Percentiles rank a stretch among this genome's conserved stretches.
phyloP scores from a whole-genome alignment of 2,113 vertebrate species.

The Cololabis saira region DNA sequence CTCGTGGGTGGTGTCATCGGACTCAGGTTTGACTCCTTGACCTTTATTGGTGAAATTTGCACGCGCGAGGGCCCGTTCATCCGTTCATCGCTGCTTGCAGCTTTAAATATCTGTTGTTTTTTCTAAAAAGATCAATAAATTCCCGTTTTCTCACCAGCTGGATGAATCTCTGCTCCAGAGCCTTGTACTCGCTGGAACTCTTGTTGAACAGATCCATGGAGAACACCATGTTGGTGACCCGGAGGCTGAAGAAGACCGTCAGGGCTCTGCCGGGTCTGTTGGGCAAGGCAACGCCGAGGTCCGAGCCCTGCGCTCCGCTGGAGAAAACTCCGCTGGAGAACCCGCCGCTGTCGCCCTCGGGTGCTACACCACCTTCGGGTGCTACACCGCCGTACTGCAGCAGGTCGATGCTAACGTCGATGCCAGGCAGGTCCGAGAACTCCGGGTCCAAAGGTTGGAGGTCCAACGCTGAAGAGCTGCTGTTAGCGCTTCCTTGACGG shows the following conservation, averaged over 20 bases:
- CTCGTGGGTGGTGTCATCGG: no score
- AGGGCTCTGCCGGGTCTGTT: slow-evolving; percentile 77
- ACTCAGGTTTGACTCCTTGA: no score
- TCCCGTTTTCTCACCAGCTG: slow-evolving; percentile 92
- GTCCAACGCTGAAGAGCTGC: neutral
- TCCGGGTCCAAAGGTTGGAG: slow-evolving; percentile 6
- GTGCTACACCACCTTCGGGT: slow-evolving; percentile 28
- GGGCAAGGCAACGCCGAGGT: slow-evolving; percentile 67
- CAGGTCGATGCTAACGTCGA: slow-evolving; percentile 69
- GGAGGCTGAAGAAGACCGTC: slow-evolving; percentile 94
- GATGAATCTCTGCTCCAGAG: slow-evolving; percentile 91
- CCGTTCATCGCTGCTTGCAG: no score
- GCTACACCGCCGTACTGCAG: slow-evolving; percentile 47
- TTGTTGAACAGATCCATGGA: slow-evolving; percentile 95
- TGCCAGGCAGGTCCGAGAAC: slow-evolving; percentile 23
- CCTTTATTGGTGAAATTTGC: no score
- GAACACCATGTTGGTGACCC: slow-evolving; percentile 97
- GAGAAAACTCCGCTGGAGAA: slow-evolving; percentile 70
- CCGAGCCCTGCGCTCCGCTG: slow-evolving; percentile 52
- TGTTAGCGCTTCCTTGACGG: slow-evolving; percentile 7
- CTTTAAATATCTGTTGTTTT: no score
- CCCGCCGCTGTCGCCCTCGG: slow-evolving; percentile 58
- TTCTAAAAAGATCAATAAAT: no score
- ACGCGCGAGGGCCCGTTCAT: no score
- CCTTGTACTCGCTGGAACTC: slow-evolving; percentile 93